Evolutionary conservation across 2,797 vertebrate genomes (phyloP), one percentile per base, ranked within the genome.

Genomic region (Pygocentrus nattereri): DNA sequence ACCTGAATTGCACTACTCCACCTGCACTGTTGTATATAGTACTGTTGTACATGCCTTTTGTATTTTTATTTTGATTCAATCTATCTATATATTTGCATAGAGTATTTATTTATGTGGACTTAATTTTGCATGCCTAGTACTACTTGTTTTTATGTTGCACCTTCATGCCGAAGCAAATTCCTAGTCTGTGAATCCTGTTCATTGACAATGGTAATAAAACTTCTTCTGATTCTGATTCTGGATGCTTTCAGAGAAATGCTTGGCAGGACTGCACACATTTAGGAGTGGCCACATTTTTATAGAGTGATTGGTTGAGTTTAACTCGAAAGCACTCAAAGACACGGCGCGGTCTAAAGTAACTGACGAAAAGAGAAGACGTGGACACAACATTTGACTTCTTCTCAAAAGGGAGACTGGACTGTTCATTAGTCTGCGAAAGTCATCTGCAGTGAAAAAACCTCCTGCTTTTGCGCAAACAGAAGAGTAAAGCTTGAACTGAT

Each of bases 351-450:
- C 61, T 41, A 44, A 25, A 47, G 23, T 74, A 56, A 1, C 61
- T 78, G 61, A 58, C 44, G 30, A 61, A 73, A 68, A 73, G 4
- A 52, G 19, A 74, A 30, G 12, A 54, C 19, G 74, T 30, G 68
- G 34, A 80, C 74, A 83, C 49, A 52, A 65, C 58, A 7, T 30
- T 58, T 15, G 25, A 52, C 30, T 41, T 76, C 30, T 19, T 76
- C 79, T 80, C 61, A 41, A 34, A 77, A 74, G 41, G 19, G 23
- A 34, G 52, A 54, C 83, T 87, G 86, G 34, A 25, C 27, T 82
- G 59, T 15, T 74, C 86, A 84, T 87, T 78, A 85, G 80, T 76
- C 85, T 84, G 88, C 50, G 69, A 62, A 82, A 83, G 49, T 83
- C 73, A 86, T 86, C 41, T 76, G 50, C 69, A 52, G 68, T 65